Conservation (phyloP, 1,140 invertebrate species). For the Spodoptera frugiperda region DNA sequence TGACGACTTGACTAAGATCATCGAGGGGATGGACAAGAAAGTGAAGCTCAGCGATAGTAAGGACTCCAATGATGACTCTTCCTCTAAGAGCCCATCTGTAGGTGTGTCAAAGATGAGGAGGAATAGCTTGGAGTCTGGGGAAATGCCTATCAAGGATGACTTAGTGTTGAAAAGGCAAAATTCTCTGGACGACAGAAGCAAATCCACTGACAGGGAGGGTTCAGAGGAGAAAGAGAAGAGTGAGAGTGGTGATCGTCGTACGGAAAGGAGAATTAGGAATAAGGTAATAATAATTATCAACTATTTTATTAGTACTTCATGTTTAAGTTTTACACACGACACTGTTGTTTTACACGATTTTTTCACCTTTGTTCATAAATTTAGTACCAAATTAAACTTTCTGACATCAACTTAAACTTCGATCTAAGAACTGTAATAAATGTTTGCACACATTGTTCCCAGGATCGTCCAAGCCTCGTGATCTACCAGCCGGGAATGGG, state of each 20-base stretch:
- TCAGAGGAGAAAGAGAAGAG: constrained; percentile 86
- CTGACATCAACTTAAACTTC: too few relatives aligned
- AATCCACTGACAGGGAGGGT: constrained; percentile 82
- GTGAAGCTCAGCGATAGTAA: constrained; percentile 67
- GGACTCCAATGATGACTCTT: constrained; percentile 55
- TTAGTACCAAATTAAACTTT: too few relatives aligned
- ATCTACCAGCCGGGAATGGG: constrained; percentile 92
- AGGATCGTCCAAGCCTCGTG: constrained; percentile 91
- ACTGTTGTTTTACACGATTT: not conserved
- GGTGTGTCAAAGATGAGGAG: constrained; percentile 77
- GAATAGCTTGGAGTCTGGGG: constrained; percentile 87
- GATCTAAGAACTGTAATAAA: constrained; percentile 6
- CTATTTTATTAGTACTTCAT: constrained; percentile 16
- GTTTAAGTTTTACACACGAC: too few relatives aligned
- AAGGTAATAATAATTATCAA: constrained; percentile 83
- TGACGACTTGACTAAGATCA: constrained; percentile 80
- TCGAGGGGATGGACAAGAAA: constrained; percentile 81
- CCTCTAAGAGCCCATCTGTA: constrained; percentile 49
- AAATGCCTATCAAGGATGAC: constrained; percentile 81
- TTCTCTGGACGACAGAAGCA: constrained; percentile 87
- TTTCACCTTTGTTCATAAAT: too few relatives aligned
- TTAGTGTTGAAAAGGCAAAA: constrained; percentile 85
- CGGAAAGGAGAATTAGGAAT: constrained; percentile 89
- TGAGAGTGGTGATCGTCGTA: constrained; percentile 86
- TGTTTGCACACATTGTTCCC: constrained; percentile 51